Base-by-base conservation (phyloP, 2,113 vertebrate species). In the Sterrhoptilus dennistouni region DNA sequence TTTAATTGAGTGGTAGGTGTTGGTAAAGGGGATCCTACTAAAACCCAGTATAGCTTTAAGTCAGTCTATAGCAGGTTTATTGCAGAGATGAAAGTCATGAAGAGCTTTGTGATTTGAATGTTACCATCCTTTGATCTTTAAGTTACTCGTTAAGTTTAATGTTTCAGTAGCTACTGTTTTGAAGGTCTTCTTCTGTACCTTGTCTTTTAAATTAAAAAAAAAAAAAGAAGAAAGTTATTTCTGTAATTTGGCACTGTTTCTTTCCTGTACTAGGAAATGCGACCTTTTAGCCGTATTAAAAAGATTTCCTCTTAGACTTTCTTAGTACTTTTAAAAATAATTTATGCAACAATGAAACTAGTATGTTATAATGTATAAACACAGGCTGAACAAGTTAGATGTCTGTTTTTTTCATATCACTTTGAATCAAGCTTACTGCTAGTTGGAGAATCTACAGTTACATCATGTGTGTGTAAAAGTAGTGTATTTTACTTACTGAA, bases 231-330 rank as follows among this genome's bases (percentile, higher is more conserved):
- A 52, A 65, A 42, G 27, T 27, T 35, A 86, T 52, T 94, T 84
- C 71, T 94, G 68, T 86, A 75, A 90, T 86, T 96, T 95, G 90
- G 90, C 87, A 87, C 97, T 95, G 91, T 93, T 96, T 88, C 97
- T 98, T 98, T 98, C 98, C 98, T 98, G 97, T 93, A 89, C 89
- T 97, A 97, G 98, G 98, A 98, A 98, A 87, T 88, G 93, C 17
- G 87, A 98, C 97, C 98, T 98, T 98, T 86, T 97, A 97, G 97
- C 93, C 65, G 5, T 95, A 96, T 96, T 90, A 96, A 97, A 97
- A 96, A 98, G 95, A 96, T 97, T 98, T 97, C 76, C 64, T 92
- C 40, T 77, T 86, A 33, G 29, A 93, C 38, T 77, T 31, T 83
- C 79, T 83, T 77, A 54, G 44, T 78, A 35, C 21, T 75, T 69